Evolutionary conservation across 1,140 invertebrate genomes (phyloP), one percentile per base, ranked within the genome.

Genomic region (Trypoxylus dichotomus): DNA sequence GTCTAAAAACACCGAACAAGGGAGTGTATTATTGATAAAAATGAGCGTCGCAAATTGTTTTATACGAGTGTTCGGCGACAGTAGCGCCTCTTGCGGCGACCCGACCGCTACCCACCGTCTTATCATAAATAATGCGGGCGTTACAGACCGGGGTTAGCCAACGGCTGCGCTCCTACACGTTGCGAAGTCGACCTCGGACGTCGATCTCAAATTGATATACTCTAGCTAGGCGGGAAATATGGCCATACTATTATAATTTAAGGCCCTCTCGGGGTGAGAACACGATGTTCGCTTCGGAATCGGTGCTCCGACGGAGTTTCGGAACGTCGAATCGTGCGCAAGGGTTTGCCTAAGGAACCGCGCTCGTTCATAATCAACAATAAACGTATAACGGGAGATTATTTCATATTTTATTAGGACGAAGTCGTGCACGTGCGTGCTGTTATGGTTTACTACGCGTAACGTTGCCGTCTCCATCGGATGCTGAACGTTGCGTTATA

Each of bases 11-110:
- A 5, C 75, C 77, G 77, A 81, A 79, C 79, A 82, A 80, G 82
- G 79, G 74, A 80, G 79, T 84, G 80, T 82, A 83, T 83, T 84
- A 84, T 84, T 84, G 83, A 84, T 84, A 84, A 84, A 84, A 84
- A 84, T 83, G 83, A 83, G 82, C 80, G 79, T 79, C 79, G 83
- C 83, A 84, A 84, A 83, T 84, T 84, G 83, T 84, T 84, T 84
- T 84, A 84, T 84, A 84, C 82, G 82, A 82, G 82, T 82, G 83
- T 79, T 76, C 76, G 80, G 83, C 81, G 83, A 82, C 81, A 81
- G 79, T 77, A 68, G 76, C 75, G 71, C 71, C 77, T 68, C 79
- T 43, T 43, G 75, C 58, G 81, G 74, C 77, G 77, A 76, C 63
- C 79, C 47, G 76, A 80, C 60, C 60, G 21, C 60, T 19, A 19